Evolutionary conservation across 2,113 vertebrate species (phyloP).

Genomic region (Sorex araneus): DNA sequence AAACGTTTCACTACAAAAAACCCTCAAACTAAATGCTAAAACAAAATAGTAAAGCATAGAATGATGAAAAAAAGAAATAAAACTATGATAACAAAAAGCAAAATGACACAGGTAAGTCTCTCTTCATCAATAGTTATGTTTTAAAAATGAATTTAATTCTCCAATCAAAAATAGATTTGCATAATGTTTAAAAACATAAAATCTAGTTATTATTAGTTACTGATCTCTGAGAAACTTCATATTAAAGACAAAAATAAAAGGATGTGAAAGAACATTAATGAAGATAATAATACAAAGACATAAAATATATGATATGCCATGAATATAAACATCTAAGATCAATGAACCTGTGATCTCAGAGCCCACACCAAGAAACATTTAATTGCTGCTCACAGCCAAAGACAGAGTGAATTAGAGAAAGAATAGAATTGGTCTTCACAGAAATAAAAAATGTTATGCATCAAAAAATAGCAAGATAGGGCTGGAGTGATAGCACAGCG

Average conservation of each 20-base stretch:
- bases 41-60: slow-evolving; percentile 26
- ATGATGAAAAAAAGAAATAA: slow-evolving; percentile 21
- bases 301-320: too few relatives aligned
- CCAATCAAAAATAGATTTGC: neutral
- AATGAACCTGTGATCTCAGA: too few relatives aligned
- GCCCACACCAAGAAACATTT: too few relatives aligned
- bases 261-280: neutral
- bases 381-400: too few relatives aligned
- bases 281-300: too few relatives aligned
- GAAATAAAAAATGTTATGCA: too few relatives aligned
- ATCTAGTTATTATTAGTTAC: neutral
- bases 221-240: neutral
- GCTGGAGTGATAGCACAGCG: too few relatives aligned
- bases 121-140: neutral
- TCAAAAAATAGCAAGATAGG: neutral
- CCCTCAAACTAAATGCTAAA: neutral
- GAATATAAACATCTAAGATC: too few relatives aligned
- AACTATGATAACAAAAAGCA: neutral
- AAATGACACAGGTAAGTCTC: neutral
- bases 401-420: too few relatives aligned
- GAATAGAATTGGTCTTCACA: too few relatives aligned
- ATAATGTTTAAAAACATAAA: slow-evolving; percentile 22
- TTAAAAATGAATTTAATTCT: neutral
- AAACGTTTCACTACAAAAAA: slow-evolving; percentile 9
- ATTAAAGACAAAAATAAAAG: neutral